Evolutionary conservation across 2,113 vertebrate genomes (phyloP), one percentile per base, ranked within the genome.

Genomic region (Callipepla californica): DNA sequence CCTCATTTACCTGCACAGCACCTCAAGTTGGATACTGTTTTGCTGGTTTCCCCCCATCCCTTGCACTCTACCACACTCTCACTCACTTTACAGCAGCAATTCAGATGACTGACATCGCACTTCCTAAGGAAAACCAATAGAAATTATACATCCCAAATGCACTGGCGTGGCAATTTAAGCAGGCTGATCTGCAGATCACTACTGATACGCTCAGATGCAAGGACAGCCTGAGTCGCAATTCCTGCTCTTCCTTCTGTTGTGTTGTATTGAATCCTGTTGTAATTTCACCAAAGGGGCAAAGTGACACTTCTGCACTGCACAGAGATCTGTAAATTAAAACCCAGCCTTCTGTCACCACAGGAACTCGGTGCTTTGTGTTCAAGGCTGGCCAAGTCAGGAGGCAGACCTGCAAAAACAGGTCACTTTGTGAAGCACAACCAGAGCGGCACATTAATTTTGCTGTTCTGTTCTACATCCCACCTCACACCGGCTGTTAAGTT

Each of bases 201-300:
- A 17, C 55, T 22, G 61, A 65, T 26, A 34, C 0, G 67, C 6
- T 26, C 55, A 61, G n/a, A 26, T 8, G 2, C 7, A n/a, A 91
- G 42, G 55, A 57, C 67, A 90, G 30, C 40, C 59, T 0, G 55
- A 9, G 55, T 44, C 66, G 67, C 4, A 87, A 34, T 96, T 94
- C 92, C 79, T 57, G 9, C 55, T 94, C 90, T 75, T 74, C 57
- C 69, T 91, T 94, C 94, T 74, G 20, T 28, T 34, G 51, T 30
- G 26, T 17, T 30, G 9, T 58, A 83, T 63, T 75, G 51, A 53
- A 30, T 28, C 51, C 94, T 74, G 22, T 28, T n/a, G 9, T 58
- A 86, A 59, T 73, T 92, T 44, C 85, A 84, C 8, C 36, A 69
- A 51, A 75, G 22, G 42, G 81, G 34, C 2, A 3, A 50, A 69